Conservation (phyloP, 2,888 invertebrate genomes). For the Isoperla grammatica region DNA sequence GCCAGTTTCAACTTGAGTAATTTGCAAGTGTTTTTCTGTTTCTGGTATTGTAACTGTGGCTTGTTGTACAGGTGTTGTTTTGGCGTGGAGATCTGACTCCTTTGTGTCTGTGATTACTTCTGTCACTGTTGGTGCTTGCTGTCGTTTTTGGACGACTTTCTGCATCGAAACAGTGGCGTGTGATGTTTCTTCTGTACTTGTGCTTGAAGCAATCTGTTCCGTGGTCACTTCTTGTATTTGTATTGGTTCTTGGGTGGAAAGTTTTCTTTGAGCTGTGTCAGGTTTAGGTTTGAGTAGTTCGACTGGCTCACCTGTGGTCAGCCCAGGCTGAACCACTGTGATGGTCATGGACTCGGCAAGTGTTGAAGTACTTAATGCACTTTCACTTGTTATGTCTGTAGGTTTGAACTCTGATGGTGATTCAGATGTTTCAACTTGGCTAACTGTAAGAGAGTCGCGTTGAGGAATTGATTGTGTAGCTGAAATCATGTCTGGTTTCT, state of each 20-base stretch:
- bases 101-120: conserved; percentile 29
- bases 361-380: conserved; percentile 20
- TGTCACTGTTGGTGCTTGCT: conserved; percentile 27
- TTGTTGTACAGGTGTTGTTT: conserved; percentile 27
- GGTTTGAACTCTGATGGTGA: conserved; percentile 25
- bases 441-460: conserved; percentile 30
- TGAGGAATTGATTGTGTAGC: conserved; percentile 28
- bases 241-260: conserved; percentile 30
- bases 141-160: conserved; percentile 29
- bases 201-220: conserved; percentile 30
- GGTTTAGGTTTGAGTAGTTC: conserved; percentile 27
- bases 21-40: conserved; percentile 25
- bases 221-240: conserved; percentile 30
- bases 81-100: conserved; percentile 25
- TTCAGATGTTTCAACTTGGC: conserved; percentile 28
- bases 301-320: conserved; percentile 24
- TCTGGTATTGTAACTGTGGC: conserved; percentile 30
- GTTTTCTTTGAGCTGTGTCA: conserved; percentile 29
- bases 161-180: conserved; percentile 22
- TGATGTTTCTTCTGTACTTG: conserved; percentile 26
- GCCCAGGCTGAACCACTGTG: conserved; percentile 25
- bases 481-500: conserved; percentile 34
- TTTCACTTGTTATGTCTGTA: conserved; percentile 22
- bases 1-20: conserved; percentile 31
- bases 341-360: conserved; percentile 25